Conservation (phyloP, 2,888 invertebrate genomes). For the Netelia inedita region DNA sequence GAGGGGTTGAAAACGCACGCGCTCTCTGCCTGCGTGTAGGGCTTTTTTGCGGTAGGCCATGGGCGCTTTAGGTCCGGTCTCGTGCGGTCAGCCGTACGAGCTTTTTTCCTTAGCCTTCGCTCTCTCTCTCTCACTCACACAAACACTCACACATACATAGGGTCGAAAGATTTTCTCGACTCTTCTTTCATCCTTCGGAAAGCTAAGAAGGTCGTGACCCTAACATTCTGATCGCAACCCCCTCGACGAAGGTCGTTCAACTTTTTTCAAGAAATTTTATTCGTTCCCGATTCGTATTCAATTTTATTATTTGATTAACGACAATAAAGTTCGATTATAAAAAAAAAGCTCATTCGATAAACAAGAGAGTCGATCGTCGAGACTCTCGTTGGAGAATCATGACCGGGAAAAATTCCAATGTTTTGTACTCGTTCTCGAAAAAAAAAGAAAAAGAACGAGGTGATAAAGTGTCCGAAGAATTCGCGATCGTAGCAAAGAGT, state of each 20-base stretch:
- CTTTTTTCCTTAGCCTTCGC: constrained; percentile 51
- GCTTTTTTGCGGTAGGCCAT: constrained; percentile 82
- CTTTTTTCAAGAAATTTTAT: constrained; percentile 32
- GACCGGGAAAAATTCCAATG: neutral
- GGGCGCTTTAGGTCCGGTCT: constrained; percentile 74
- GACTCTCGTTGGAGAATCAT: neutral
- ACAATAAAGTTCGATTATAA: too few species aligned
- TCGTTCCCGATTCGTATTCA: too few species aligned
- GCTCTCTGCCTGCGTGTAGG: constrained; percentile 74
- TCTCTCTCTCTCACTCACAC: constrained; percentile 6
- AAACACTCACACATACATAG: too few species aligned
- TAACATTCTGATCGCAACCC: constrained; percentile 36
- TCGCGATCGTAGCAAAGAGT: neutral
- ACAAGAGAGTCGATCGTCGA: too few species aligned
- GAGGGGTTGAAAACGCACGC: constrained; percentile 63
- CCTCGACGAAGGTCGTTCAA: constrained; percentile 18
- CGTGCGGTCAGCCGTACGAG: constrained; percentile 64
- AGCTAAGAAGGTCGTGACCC: constrained; percentile 51
- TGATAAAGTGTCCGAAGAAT: neutral
- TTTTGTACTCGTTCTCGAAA: neutral
- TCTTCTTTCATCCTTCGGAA: neutral
- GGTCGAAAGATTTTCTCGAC: neutral
- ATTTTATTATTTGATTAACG: too few species aligned
- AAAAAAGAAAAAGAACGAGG: neutral
- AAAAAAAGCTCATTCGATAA: too few species aligned